A percentile compares a stretch with the other conserved stretches of the same genome.
phyloP scores from a whole-genome alignment of 2,888 invertebrate species.

The Rosalia funebris region DNA sequence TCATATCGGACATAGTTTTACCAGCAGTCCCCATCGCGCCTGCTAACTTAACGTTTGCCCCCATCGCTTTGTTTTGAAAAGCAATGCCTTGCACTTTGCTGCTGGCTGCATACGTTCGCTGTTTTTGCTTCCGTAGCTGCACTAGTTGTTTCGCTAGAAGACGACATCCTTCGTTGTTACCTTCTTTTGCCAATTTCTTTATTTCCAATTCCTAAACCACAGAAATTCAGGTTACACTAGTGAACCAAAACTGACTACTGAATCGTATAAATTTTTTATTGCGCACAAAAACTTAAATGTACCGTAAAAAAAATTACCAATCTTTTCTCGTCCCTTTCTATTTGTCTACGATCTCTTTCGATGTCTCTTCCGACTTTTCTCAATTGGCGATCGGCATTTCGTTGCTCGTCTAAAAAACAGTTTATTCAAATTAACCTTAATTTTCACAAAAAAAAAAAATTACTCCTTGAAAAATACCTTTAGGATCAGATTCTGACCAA shows the following conservation, averaged over 20 bases:
- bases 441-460: not conserved
- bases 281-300: no score
- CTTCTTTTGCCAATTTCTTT: slow-evolving; percentile 87
- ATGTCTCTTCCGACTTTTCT: slow-evolving; percentile 85
- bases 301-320: slow-evolving; percentile 68
- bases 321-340: slow-evolving; percentile 92
- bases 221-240: no score
- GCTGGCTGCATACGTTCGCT: slow-evolving; percentile 81
- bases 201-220: slow-evolving; percentile 83
- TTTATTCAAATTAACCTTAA: slow-evolving; percentile 1
- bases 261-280: no score
- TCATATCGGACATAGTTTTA: slow-evolving; percentile 89
- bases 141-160: slow-evolving; percentile 90
- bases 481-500: slow-evolving; percentile 62
- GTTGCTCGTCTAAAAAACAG: slow-evolving; percentile 77
- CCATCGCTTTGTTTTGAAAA: slow-evolving; percentile 89
- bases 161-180: slow-evolving; percentile 84
- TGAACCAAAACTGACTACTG: no score
- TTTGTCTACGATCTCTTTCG: slow-evolving; percentile 80
- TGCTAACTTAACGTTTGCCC: slow-evolving; percentile 87
- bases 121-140: slow-evolving; percentile 87
- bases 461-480: slow-evolving; percentile 54
- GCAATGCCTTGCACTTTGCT: slow-evolving; percentile 84
- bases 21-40: slow-evolving; percentile 89
- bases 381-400: slow-evolving; percentile 82